phyloP scores from a whole-genome alignment of 2,797 vertebrate genomes.

The Hoplostethus mediterraneus region DNA sequence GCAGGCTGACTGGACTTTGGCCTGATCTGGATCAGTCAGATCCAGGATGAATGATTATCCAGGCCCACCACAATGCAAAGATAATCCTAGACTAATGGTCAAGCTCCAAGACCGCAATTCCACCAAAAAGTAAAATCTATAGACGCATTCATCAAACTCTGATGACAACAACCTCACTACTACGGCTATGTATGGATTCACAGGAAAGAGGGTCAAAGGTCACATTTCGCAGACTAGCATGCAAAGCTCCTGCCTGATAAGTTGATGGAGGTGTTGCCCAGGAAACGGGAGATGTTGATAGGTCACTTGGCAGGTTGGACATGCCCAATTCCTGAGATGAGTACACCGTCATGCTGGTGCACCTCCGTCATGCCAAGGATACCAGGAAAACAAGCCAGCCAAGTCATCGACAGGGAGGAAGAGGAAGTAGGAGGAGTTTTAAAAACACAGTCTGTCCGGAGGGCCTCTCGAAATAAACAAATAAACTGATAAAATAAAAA shows the following conservation, averaged over 20 bases:
- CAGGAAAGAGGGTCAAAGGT: slow-evolving; percentile 24
- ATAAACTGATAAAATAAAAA: slow-evolving; percentile 19
- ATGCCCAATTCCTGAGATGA: slow-evolving; percentile 37
- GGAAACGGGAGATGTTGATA: slow-evolving; percentile 15
- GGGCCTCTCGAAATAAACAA: slow-evolving; percentile 37
- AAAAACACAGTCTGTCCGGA: slow-evolving; percentile 25
- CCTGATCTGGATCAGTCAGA: not conserved
- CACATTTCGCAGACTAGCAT: slow-evolving; percentile 46
- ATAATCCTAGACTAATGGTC: slow-evolving; percentile 13
- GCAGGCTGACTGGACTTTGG: not conserved
- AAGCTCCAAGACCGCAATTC: slow-evolving; percentile 38
- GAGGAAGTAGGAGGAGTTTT: slow-evolving; percentile 27
- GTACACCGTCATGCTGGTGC: slow-evolving; percentile 55
- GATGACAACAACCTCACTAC: not conserved
- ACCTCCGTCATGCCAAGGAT: slow-evolving; percentile 46
- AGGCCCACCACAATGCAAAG: not conserved
- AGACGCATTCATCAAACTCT: slow-evolving; percentile 12
- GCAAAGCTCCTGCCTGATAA: slow-evolving; percentile 48
- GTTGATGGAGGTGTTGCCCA: slow-evolving; percentile 37
- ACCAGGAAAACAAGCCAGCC: slow-evolving; percentile 55
- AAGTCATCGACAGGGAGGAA: slow-evolving; percentile 48
- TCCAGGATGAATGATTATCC: slow-evolving; percentile 10
- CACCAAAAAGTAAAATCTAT: slow-evolving; percentile 26
- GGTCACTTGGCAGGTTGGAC: slow-evolving; percentile 43
- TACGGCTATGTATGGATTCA: slow-evolving; percentile 7